Evolutionary conservation across 2,113 vertebrate species (phyloP).

Genomic region (Melanostigma gelatinosum): DNA sequence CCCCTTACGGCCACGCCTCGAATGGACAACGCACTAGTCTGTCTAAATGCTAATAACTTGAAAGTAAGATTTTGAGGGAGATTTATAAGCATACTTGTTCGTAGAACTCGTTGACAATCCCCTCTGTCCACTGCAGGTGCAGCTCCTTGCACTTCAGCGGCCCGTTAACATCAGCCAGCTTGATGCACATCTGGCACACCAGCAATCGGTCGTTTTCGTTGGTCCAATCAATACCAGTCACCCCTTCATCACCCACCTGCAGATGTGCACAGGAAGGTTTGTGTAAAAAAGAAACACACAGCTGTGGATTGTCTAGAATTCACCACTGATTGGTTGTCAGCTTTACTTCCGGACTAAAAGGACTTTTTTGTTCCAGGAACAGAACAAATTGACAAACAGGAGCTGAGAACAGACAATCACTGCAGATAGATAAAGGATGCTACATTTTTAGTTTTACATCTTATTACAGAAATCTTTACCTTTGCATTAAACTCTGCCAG

Average conservation of each 20-base stretch:
- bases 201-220: constrained; percentile 96
- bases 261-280: background rate
- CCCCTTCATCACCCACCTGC: constrained; percentile 93
- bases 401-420: background rate
- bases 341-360: background rate
- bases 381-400: background rate
- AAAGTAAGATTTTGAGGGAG: background rate
- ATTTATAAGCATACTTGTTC: constrained; percentile 86
- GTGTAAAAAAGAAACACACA: background rate
- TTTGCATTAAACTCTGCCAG: constrained; percentile 97
- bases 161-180: constrained; percentile 96
- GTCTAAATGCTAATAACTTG: background rate
- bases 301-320: constrained; percentile 10
- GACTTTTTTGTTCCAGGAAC: background rate
- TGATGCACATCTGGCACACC: constrained; percentile 99
- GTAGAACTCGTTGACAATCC: constrained; percentile 98
- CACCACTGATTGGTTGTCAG: background rate
- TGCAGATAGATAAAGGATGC: background rate
- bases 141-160: constrained; percentile 95
- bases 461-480: constrained; percentile 79
- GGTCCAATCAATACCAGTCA: constrained; percentile 92
- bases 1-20: background rate
- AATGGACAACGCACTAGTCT: background rate
- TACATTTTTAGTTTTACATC: background rate
- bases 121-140: constrained; percentile 97